Evolutionary conservation across 2,797 vertebrate genomes (phyloP), one percentile per base, ranked within the genome.

Genomic region (Eulemur albifrons): DNA sequence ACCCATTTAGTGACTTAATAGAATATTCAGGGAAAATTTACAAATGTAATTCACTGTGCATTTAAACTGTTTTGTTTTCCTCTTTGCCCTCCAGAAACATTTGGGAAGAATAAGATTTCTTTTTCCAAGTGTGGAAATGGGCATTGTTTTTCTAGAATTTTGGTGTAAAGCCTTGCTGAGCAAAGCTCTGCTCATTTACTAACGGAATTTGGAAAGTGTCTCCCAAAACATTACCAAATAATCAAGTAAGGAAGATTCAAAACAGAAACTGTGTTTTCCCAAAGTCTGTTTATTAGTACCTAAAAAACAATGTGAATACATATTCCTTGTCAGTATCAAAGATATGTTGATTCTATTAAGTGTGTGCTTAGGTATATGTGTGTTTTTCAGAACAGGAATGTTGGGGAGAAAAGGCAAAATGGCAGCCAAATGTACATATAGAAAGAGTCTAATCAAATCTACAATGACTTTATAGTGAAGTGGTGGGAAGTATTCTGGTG

Each of bases 51-150:
- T 73, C 32, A 75, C 54, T 91, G 32, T 84, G 30, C 59, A 75
- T 67, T 92, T 90, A 72, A 73, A n/a, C n/a, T 76, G n/a, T 70
- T 95, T 79, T 48, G 79, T 61, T 95, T 95, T 82, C n/a, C 4
- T 9, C 25, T 57, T 86, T 75, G 1, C 23, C 54, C 6, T 89
- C 50, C 12, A 45, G 57, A 86, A 90, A 84, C 3, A 92, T 67
- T 75, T 48, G 14, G 91, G 11, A 50, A 54, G 38, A 82, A 15
- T 76, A 43, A 91, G 5, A 45, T 45, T 82, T 82, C 15, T 69
- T n/a, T 50, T 69, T 32, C 59, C 27, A 48, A 79, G 40, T 52
- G 61, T 61, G 30, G 50, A 93, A 85, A 67, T 72, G 38, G 12
- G 1, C 12, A 30, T 30, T 48, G 13, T 85, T 88, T 95, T 76